Base-by-base conservation (phyloP, 2,113 vertebrate genomes). In the Phyllostomus hastatus region DNA sequence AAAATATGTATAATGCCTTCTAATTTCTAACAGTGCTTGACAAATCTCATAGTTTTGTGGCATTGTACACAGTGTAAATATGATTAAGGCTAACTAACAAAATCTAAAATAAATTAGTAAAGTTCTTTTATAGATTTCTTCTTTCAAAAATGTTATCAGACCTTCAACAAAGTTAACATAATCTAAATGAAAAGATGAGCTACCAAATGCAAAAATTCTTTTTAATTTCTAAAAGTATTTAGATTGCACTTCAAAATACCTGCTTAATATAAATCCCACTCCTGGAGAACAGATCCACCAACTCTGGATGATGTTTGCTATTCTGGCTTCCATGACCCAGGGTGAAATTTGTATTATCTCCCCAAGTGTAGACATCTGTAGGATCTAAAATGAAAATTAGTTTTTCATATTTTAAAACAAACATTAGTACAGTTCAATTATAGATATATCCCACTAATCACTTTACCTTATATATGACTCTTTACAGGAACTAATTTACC, bases 301-400 rank as follows among this genome's bases (percentile, higher is more conserved):
- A 81, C 90, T 99, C 99, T 89, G 99, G 99, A 97, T 99, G 99
- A 93, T 99, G 98, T 94, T 99, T 99, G 96, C 99, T 99, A 96
- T 99, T 99, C 95, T 99, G 99, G 98, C 99, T 99, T 96, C 99
- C 99, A 85, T 99, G 99, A 33, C 99, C 99, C 76, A 99, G 98
- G 92, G 99, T 99, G 97, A 99, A 99, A 98, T 99, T 99, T 87
- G 99, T 99, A 94, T 99, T 99, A 98, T 98, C 99, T 90, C 99
- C 99, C 99, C 99, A 99, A 4, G 99, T 99, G 95, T 99, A 99
- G 67, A 99, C 99, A 97, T 99, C 99, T 0, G 98, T 99, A 81
- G 99, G 99, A 98, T 99, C 99, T 99, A 97, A 96, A 98, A 98
- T 20, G 78, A 97, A 90, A 98, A 92, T 95, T 1, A 43, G 15